Evolutionary conservation across 2,888 invertebrate species (phyloP).

Genomic region (Yponomeuta sedellus): DNA sequence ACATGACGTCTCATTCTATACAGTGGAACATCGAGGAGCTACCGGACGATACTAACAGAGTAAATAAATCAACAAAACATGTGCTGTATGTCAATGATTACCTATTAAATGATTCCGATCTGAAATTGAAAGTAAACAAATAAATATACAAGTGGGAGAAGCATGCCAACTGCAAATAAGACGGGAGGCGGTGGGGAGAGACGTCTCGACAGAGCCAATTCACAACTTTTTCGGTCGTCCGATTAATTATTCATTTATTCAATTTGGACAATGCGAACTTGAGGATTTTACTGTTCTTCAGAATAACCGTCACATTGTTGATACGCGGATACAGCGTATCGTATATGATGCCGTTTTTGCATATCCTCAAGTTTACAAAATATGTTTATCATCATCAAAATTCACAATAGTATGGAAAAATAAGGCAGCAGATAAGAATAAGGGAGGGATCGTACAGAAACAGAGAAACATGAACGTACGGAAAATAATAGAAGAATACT

Average conservation of each 20-base stretch:
- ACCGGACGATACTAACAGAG: constrained; percentile 37
- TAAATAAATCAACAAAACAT: constrained; percentile 42
- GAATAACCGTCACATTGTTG: too few species aligned
- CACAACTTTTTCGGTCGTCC: background rate
- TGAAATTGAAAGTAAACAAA: constrained; percentile 71
- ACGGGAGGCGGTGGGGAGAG: constrained; percentile 18
- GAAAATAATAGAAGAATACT: background rate
- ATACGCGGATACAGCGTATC: too few species aligned
- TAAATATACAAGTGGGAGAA: constrained; percentile 40
- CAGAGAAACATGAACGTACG: background rate
- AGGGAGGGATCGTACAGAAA: background rate
- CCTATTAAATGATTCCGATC: constrained; percentile 78
- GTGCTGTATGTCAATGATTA: constrained; percentile 64
- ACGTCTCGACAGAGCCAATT: background rate
- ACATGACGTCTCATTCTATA: constrained; percentile 40
- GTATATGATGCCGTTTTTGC: too few species aligned
- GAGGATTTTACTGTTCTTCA: background rate
- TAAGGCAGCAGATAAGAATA: background rate
- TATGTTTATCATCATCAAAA: background rate
- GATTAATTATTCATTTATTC: constrained; percentile 21
- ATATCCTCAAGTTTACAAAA: background rate
- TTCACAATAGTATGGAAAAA: background rate
- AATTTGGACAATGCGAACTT: constrained; percentile 7
- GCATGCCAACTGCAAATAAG: constrained; percentile 25
- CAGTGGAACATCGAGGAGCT: constrained; percentile 35